These are phyloP conservation scores for Benitochromis conjunctus DNA, from an alignment of 2,113 vertebrate species.

Conservation along the genomic window DNA sequence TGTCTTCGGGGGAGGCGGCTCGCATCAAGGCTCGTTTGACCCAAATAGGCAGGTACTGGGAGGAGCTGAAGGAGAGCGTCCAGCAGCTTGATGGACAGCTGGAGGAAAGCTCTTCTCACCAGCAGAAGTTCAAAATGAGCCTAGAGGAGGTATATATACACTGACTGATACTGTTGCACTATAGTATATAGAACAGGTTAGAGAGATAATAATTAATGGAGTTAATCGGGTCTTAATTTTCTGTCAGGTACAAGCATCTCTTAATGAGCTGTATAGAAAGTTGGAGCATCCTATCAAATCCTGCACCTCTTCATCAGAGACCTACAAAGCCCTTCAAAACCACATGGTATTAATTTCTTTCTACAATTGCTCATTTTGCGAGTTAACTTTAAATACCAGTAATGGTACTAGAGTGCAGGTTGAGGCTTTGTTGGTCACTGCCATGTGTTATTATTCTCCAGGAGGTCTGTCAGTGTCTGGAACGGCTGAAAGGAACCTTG, in stretches of 20 bases:
- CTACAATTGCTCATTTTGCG: not conserved
- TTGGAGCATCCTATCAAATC: constrained; percentile 74
- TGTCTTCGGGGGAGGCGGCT: constrained; percentile 88
- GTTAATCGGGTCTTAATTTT: not conserved
- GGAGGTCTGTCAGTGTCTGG: constrained; percentile 85
- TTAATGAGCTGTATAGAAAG: constrained; percentile 76
- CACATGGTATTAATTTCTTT: constrained; percentile 74
- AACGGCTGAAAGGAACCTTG: constrained; percentile 76
- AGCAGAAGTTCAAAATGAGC: constrained; percentile 81
- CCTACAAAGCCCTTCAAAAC: constrained; percentile 82
- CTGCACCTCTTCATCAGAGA: constrained; percentile 83
- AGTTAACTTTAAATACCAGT: not conserved
- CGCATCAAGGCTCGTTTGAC: constrained; percentile 89
- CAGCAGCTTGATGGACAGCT: constrained; percentile 79
- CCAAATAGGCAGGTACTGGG: constrained; percentile 88
- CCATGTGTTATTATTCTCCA: constrained; percentile 34
- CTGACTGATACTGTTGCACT: not conserved
- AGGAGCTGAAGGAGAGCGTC: constrained; percentile 84
- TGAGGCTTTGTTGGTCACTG: not conserved
- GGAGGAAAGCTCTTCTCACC: constrained; percentile 78
- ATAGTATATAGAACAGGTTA: not conserved
- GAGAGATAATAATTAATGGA: not conserved
- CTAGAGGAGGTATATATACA: constrained; percentile 77
- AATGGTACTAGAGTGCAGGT: not conserved
- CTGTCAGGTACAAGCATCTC: constrained; percentile 74